Percentiles rank a stretch among this genome's conserved stretches.
Conservation (phyloP, 2,797 vertebrate species). For the Cheirogaleus major region DNA sequence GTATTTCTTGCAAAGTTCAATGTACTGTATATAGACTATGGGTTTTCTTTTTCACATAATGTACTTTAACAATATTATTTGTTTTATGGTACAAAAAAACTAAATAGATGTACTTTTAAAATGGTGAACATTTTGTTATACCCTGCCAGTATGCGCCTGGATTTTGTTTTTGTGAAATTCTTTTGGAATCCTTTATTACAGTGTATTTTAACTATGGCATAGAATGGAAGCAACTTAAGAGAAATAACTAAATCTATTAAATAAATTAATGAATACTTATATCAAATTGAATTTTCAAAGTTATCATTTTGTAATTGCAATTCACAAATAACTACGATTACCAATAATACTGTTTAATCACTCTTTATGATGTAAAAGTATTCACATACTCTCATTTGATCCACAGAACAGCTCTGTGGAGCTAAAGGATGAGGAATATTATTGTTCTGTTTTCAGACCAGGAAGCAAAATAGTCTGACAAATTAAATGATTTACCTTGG, state of each 20-base stretch:
- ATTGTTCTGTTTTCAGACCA: too few relatives aligned
- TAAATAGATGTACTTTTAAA: neutral
- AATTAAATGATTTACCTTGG: too few relatives aligned
- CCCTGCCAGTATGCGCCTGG: neutral
- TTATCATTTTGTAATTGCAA: neutral
- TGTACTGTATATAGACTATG: neutral
- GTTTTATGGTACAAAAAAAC: neutral
- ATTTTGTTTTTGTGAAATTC: constrained; percentile 15
- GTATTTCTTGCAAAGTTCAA: constrained; percentile 1
- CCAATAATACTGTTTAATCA: neutral
- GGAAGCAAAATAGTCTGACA: too few relatives aligned
- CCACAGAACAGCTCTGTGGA: neutral
- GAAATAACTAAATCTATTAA: neutral
- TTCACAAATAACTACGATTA: constrained; percentile 23
- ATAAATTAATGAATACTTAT: neutral
- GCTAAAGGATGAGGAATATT: neutral
- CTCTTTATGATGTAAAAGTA: neutral
- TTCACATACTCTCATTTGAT: neutral
- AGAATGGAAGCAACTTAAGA: neutral
- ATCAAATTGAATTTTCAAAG: neutral
- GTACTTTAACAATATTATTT: constrained; percentile 14
- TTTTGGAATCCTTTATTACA: neutral
- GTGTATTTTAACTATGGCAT: neutral
- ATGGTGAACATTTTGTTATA: constrained; percentile 5
- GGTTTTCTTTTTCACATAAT: neutral